Base-by-base conservation (phyloP, 1,140 invertebrate genomes). In the Brachionus rotundiformis region DNA sequence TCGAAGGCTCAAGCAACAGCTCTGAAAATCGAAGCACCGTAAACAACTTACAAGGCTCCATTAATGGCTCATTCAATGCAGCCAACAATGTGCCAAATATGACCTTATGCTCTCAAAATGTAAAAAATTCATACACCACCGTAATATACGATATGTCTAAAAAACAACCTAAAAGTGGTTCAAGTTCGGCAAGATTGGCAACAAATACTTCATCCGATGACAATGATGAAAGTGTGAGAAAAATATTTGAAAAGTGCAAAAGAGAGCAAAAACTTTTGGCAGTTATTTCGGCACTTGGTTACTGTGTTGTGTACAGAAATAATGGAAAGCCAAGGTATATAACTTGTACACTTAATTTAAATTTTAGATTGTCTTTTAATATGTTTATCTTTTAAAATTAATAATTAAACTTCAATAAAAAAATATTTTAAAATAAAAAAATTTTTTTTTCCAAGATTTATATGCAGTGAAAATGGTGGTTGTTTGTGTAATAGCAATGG, bases 381-480 rank as follows among this genome's bases (percentile, higher is more conserved):
- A 36, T 36, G 33, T 36, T 8, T 36, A 5, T 5, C 3, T 8
- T 36, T 36, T 36, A 36, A 36, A 36, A 36, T n/a, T n/a, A n/a
- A n/a, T n/a, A n/a, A n/a, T n/a, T n/a, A n/a, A n/a, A n/a, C n/a
- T n/a, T n/a, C n/a, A n/a, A 36, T 36, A 36, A 8, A 36, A 36
- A 4, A 36, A 36, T 36, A 4, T 36, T 36, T 36, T 36, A 36
- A 36, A 36, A 36, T 36, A 36, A 36, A 36, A 36, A 36, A 36
- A 36, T 36, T 36, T 8, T 36, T 36, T 36, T 36, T 36, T 36
- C 33, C 7, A 27, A 79, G 76, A 59, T 79, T 79, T 79, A 49
- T 79, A 8, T 79, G 76, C 36, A 79, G n/a, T 59, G 76, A 79
- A 61, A 25, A 79, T 27, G 76, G 76, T 27, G 76, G 76, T 8